Conservation (phyloP, 2,113 vertebrate genomes). For the Noturus placidus region DNA sequence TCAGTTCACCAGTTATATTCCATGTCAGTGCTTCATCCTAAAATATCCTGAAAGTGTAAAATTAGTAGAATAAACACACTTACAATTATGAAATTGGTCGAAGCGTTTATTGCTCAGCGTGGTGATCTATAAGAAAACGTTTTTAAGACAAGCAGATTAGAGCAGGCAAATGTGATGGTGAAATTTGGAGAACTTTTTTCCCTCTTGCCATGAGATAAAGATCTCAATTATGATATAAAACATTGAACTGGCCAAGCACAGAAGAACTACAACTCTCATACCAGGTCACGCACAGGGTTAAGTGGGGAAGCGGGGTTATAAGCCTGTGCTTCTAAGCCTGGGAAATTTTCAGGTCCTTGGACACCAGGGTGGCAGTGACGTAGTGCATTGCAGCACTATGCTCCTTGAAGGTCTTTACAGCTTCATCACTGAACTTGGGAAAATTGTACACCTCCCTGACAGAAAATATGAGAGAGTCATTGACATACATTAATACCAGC, state of each 20-base stretch:
- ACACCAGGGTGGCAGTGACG: slow-evolving; percentile 82
- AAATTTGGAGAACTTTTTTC: slow-evolving; percentile 1
- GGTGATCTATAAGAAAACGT: background rate
- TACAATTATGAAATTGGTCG: background rate
- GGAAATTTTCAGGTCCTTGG: slow-evolving; percentile 85
- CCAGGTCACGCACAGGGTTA: background rate
- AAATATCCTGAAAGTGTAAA: background rate
- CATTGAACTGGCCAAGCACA: background rate
- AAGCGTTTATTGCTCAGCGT: slow-evolving; percentile 36
- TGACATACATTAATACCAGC: background rate
- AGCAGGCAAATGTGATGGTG: background rate
- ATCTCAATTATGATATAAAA: slow-evolving; percentile 1
- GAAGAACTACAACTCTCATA: background rate
- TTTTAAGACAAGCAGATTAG: slow-evolving; percentile 5
- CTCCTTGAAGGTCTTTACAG: slow-evolving; percentile 74
- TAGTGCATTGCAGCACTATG: slow-evolving; percentile 82
- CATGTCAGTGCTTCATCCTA: background rate
- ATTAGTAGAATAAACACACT: slow-evolving; percentile 5
- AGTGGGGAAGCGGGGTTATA: background rate
- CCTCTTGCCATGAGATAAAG: slow-evolving; percentile 27
- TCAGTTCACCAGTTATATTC: background rate
- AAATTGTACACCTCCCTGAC: slow-evolving; percentile 86
- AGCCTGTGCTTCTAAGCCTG: slow-evolving; percentile 37
- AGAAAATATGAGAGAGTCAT: background rate
- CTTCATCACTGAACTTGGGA: slow-evolving; percentile 77